phyloP scores from a whole-genome alignment of 2,888 invertebrate species.

The Eurois occulta region DNA sequence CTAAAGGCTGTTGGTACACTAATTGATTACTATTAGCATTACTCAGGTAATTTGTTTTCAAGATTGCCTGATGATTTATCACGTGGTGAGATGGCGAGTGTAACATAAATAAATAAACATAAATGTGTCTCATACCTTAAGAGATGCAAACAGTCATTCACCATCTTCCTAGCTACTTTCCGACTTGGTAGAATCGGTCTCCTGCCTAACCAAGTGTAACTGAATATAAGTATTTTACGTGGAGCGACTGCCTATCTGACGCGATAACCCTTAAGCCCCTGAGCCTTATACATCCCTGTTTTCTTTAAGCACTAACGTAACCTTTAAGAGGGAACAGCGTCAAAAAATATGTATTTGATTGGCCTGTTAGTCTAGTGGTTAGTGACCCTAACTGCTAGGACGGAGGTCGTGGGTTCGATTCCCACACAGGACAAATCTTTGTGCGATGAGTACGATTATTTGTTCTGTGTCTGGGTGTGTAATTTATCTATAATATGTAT shows the following conservation, averaged over 20 bases:
- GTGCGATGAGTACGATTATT: too few species aligned
- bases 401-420: too few species aligned
- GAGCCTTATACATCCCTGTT: neutral
- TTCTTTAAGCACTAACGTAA: neutral
- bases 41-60: neutral
- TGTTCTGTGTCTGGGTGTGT: too few species aligned
- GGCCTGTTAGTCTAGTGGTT: too few species aligned
- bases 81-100: too few species aligned
- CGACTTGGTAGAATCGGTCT: neutral
- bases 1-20: neutral
- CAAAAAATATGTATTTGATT: too few species aligned
- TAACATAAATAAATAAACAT: neutral
- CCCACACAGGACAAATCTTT: too few species aligned
- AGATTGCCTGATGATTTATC: neutral
- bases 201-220: neutral
- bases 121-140: neutral
- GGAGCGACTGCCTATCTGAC: neutral
- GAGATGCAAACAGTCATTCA: neutral
- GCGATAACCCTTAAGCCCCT: neutral
- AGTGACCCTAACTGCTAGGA: too few species aligned
- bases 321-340: too few species aligned
- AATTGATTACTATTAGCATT: neutral
- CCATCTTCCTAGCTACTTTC: neutral
- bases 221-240: neutral
- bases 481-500: too few species aligned